Percentiles rank a stretch among this genome's conserved stretches.
phyloP scores from a whole-genome alignment of 2,888 invertebrate species.

The Ectemnius lituratus region DNA sequence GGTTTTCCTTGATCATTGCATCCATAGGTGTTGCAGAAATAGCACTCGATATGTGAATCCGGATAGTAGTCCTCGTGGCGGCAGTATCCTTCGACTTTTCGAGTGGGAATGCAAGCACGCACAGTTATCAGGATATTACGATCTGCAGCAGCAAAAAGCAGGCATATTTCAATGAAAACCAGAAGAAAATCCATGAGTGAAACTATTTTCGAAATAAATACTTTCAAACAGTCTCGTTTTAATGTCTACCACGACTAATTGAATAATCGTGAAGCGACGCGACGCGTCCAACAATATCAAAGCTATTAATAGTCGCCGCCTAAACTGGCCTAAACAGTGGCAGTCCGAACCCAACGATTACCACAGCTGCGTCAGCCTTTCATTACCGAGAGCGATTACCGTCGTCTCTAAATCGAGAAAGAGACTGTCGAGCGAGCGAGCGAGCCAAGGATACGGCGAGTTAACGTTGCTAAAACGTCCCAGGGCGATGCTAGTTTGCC shows the following conservation, averaged over 20 bases:
- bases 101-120: constrained; percentile 65
- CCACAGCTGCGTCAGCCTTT: constrained; percentile 1
- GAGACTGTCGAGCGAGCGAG: not conserved
- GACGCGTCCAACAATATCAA: no score
- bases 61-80: constrained; percentile 55
- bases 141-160: constrained; percentile 53
- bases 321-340: no score
- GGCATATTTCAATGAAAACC: not conserved
- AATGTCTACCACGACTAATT: no score
- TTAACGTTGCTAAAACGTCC: not conserved
- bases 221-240: no score
- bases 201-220: no score
- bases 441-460: constrained; percentile 4
- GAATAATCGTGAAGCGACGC: no score
- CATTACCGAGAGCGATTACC: not conserved
- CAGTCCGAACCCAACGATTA: not conserved
- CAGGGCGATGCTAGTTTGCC: constrained; percentile 5
- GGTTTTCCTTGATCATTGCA: constrained; percentile 59
- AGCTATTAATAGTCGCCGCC: not conserved
- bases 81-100: constrained; percentile 61
- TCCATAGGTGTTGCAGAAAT: constrained; percentile 64
- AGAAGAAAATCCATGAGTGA: no score
- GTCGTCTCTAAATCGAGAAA: constrained; percentile 1
- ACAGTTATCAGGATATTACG: constrained; percentile 65
- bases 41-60: constrained; percentile 62